Evolutionary conservation across 2,888 invertebrate species (phyloP).

Genomic region (Agapostemon virescens): DNA sequence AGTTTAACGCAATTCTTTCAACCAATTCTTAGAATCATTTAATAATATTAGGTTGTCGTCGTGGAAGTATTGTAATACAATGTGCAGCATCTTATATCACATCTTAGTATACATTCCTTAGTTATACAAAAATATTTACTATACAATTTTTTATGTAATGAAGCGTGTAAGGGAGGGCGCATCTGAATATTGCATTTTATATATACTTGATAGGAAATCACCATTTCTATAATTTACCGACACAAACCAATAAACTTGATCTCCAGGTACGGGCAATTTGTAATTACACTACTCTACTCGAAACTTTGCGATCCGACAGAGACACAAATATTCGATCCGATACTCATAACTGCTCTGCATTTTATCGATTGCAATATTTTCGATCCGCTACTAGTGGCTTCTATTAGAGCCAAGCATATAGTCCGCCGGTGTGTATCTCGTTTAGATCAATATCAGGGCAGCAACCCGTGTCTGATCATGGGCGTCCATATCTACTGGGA

Average conservation of each 20-base stretch:
- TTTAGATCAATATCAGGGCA: conserved; percentile 41
- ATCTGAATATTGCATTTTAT: neutral
- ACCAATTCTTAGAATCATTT: neutral
- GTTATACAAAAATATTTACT: neutral
- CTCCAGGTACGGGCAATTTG: neutral
- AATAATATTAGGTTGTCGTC: neutral
- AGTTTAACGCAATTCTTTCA: neutral
- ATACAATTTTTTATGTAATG: neutral
- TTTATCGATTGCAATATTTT: conserved; percentile 43
- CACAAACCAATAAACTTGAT: neutral
- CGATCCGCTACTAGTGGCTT: conserved; percentile 2
- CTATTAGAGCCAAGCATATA: conserved; percentile 3
- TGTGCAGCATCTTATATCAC: neutral
- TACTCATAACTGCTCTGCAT: neutral
- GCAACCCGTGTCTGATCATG: conserved; percentile 35
- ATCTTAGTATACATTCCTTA: neutral
- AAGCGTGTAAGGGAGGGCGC: neutral
- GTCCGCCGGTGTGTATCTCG: conserved; percentile 16
- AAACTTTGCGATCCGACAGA: neutral
- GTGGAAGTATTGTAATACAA: neutral
- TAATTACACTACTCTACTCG: neutral
- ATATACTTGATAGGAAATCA: neutral
- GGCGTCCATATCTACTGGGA: conserved; percentile 30
- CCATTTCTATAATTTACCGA: neutral
- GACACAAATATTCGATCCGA: conserved; percentile 1